Percentiles rank a stretch among this genome's conserved stretches.
Conservation (phyloP, 2,113 vertebrate species). For the Semnopithecus entellus region DNA sequence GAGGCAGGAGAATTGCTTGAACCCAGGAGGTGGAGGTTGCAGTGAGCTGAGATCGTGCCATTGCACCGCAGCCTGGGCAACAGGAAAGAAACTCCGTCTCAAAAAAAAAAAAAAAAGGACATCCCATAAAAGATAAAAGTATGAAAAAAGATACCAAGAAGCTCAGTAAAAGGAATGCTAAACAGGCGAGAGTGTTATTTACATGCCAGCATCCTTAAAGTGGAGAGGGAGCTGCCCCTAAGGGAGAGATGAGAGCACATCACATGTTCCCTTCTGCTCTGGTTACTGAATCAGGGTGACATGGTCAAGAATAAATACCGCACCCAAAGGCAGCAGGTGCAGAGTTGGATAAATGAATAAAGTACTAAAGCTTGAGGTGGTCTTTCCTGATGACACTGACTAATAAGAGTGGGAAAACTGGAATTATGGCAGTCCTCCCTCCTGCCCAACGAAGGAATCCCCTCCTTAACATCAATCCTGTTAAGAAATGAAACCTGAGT, state of each 20-base stretch:
- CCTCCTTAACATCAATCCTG: not conserved
- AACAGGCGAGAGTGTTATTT: not conserved
- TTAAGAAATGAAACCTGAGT: not conserved
- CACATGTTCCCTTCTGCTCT: not conserved
- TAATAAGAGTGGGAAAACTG: not conserved
- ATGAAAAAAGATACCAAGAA: not conserved
- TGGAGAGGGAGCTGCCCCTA: not conserved
- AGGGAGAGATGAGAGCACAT: not conserved
- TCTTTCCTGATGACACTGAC: not conserved
- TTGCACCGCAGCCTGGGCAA: too few relatives aligned
- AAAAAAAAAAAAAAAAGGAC: too few relatives aligned
- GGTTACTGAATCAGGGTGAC: not conserved
- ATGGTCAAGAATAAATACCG: not conserved
- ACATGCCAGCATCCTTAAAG: not conserved
- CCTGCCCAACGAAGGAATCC: not conserved
- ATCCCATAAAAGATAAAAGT: not conserved
- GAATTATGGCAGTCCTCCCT: not conserved
- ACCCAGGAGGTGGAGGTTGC: too few relatives aligned
- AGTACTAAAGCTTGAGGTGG: not conserved
- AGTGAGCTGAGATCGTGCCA: too few relatives aligned
- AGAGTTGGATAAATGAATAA: not conserved
- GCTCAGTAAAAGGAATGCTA: not conserved
- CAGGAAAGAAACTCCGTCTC: too few relatives aligned
- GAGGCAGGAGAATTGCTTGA: too few relatives aligned
- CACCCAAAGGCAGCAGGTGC: not conserved